These are phyloP conservation scores for Leptura quadrifasciata DNA, from an alignment of 2,888 invertebrate species.

Conservation along the genomic window DNA sequence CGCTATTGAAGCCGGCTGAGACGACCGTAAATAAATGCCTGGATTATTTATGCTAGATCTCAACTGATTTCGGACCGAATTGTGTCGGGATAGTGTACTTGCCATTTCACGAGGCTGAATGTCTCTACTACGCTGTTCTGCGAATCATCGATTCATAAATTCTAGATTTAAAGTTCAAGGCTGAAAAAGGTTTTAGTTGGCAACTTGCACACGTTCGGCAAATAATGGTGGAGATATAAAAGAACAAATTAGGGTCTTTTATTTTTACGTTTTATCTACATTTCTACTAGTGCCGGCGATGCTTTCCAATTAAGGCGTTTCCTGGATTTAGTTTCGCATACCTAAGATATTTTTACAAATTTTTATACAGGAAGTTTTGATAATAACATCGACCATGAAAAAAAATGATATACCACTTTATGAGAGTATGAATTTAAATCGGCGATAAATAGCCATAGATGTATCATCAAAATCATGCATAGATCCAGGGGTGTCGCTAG, in stretches of 20 bases:
- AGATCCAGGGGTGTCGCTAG: too few relatives aligned
- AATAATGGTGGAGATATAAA: constrained; percentile 32
- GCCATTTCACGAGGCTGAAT: background rate
- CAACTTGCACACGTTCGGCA: background rate
- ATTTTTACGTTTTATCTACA: constrained; percentile 19
- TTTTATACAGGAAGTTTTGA: too few relatives aligned
- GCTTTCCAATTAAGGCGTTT: background rate
- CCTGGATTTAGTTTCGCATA: too few relatives aligned
- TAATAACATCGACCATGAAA: too few relatives aligned
- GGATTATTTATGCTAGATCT: constrained; percentile 30
- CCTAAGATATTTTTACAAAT: too few relatives aligned
- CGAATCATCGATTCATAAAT: constrained; percentile 9
- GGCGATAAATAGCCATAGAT: too few relatives aligned
- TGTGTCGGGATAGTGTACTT: background rate
- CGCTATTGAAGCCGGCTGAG: constrained; percentile 57
- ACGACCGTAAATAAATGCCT: constrained; percentile 57
- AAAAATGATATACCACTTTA: too few relatives aligned
- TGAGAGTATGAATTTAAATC: too few relatives aligned
- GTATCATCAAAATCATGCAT: too few relatives aligned
- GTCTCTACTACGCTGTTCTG: background rate
- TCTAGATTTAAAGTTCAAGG: background rate
- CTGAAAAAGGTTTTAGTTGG: background rate
- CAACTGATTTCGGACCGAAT: constrained; percentile 11
- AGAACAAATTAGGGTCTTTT: constrained; percentile 34
- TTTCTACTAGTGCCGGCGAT: background rate